Evolutionary conservation across 2,113 vertebrate genomes (phyloP), one percentile per base, ranked within the genome.

Genomic region (Amazona guildingii): DNA sequence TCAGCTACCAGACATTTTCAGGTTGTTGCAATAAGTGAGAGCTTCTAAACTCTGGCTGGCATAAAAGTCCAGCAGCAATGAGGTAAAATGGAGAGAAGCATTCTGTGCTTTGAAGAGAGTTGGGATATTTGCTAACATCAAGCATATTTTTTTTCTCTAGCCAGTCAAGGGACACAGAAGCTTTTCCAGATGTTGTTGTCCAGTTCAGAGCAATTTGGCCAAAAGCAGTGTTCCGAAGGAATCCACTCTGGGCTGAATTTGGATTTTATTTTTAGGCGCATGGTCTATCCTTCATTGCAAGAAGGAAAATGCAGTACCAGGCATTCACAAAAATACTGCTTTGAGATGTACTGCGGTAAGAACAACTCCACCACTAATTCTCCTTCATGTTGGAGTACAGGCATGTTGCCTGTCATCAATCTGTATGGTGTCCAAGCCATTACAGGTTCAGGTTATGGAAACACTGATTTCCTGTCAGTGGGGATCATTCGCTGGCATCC

Each of bases 71-170:
- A 88, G 67, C 46, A 95, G 51, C 73, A 95, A 63, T 0, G 4
- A 96, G 86, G 94, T 95, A 94, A 88, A 95, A 96, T 92, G 83
- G 79, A 96, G 54, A 92, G 55, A 55, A 93, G 29, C 39, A 64
- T 86, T 97, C 90, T 68, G 44, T 0, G 0, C 75, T 92, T 87
- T 82, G 83, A 94, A 66, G 46, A 74, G 54, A 83, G 61, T 39
- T 86, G 51, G 85, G 86, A 80, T 92, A 44, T 88, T 78, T 95
- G 93, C 95, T 90, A 97, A 94, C 44, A 89, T 68, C 29, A 75
- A 94, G 72, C 33, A 82, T 24, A 92, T 8, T 51, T 95, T 93
- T 41, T 94, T 94, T 86, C 88, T 95, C 55, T 72, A 96, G 43
- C 57, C 85, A 76, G 66, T 73, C 49, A 91, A 91, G 62, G 49